phyloP scores from a whole-genome alignment of 2,888 invertebrate species.

The Choreutis nemorana region DNA sequence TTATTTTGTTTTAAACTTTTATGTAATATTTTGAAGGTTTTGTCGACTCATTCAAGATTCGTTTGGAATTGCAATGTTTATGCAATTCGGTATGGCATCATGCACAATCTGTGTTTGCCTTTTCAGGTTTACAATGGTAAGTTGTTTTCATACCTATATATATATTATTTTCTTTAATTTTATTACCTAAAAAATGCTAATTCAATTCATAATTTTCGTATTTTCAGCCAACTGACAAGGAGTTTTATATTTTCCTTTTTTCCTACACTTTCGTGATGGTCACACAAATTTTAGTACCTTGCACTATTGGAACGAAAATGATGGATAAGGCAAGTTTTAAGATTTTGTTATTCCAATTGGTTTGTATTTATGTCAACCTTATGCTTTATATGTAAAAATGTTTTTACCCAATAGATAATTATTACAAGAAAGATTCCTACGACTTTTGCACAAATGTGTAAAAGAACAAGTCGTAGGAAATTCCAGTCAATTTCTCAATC shows the following conservation, averaged over 20 bases:
- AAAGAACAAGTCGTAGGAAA: too few species aligned
- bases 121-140: conserved; percentile 40
- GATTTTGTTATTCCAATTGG: conserved; percentile 2
- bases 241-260: conserved; percentile 32
- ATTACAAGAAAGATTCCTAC: too few species aligned
- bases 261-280: conserved; percentile 32
- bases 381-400: conserved; percentile 1
- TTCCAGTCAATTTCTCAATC: too few species aligned
- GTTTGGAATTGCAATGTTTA: conserved; percentile 29
- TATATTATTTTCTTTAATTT: neutral
- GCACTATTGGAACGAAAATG: conserved; percentile 38
- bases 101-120: conserved; percentile 38
- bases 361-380: conserved; percentile 2
- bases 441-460: too few species aligned
- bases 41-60: conserved; percentile 27
- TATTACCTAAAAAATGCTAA: neutral
- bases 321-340: conserved; percentile 26
- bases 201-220: conserved; percentile 4
- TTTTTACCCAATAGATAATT: too few species aligned
- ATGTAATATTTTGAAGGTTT: conserved; percentile 24
- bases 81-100: conserved; percentile 35
- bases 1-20: neutral
- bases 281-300: conserved; percentile 33
- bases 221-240: conserved; percentile 27
- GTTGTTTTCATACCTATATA: conserved; percentile 8